Percentiles rank a stretch among this genome's conserved stretches.
phyloP scores from a whole-genome alignment of 2,113 vertebrate species.

The Pongo pygmaeus region DNA sequence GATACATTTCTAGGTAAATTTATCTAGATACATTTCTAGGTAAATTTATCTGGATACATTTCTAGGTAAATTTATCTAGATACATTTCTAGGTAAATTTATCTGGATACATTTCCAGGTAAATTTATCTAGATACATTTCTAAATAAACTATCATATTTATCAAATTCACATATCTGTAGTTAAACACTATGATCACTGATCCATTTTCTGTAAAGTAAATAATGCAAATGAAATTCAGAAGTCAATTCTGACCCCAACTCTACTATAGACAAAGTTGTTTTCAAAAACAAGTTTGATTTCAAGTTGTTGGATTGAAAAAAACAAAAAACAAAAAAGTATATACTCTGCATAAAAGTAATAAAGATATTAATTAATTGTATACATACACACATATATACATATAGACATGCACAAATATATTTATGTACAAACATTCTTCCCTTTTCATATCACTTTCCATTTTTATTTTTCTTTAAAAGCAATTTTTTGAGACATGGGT shows the following conservation, averaged over 20 bases:
- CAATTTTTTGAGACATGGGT: not conserved
- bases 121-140: no score
- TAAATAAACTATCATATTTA: not conserved
- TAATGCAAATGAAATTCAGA: not conserved
- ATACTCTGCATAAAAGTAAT: not conserved
- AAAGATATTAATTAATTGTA: not conserved
- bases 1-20: no score
- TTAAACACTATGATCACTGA: not conserved
- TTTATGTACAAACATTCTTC: not conserved
- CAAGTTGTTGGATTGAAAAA: not conserved
- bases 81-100: no score
- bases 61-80: no score
- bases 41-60: no score
- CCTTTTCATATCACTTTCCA: not conserved
- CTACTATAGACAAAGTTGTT: not conserved
- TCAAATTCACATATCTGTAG: not conserved
- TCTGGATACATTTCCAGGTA: no score
- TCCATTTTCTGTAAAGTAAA: not conserved
- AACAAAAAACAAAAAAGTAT: not conserved
- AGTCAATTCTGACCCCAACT: not conserved
- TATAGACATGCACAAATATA: not conserved
- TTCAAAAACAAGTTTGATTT: constrained; percentile 24
- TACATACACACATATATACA: not conserved
- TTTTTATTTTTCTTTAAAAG: not conserved
- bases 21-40: no score